Percentiles rank a stretch among this genome's conserved stretches.
These are phyloP conservation scores for Apteryx mantelli DNA, from an alignment of 2,113 vertebrate species.

Conservation along the genomic window DNA sequence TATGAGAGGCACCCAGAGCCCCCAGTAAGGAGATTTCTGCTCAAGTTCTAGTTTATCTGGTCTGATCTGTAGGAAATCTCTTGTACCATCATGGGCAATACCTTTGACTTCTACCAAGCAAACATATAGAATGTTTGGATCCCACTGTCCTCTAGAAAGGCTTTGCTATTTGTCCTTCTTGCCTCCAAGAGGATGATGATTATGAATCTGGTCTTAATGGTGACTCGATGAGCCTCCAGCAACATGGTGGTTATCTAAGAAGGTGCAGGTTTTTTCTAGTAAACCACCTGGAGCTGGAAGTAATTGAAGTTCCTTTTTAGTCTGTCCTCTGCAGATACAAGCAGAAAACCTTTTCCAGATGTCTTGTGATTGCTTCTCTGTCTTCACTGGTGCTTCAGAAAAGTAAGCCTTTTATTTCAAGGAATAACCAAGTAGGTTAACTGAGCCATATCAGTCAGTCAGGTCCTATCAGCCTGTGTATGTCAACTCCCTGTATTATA, in stretches of 20 bases:
- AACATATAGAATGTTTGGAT: background rate
- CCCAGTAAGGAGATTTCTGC: background rate
- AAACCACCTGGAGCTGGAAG: background rate
- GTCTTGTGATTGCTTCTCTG: background rate
- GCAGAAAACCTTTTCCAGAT: background rate
- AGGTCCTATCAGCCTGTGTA: background rate
- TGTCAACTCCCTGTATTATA: background rate
- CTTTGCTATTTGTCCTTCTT: background rate
- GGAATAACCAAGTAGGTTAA: background rate
- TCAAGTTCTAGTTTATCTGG: background rate
- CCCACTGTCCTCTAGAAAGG: background rate
- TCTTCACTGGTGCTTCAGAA: background rate
- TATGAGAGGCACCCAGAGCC: background rate
- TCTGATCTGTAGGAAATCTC: background rate
- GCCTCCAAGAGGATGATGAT: background rate
- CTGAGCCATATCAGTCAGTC: background rate
- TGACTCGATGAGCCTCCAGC: background rate
- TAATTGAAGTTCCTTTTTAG: background rate
- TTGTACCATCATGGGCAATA: background rate
- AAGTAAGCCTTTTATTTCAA: background rate
- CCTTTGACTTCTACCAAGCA: background rate
- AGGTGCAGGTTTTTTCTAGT: background rate
- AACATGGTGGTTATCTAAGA: background rate
- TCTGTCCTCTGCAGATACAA: background rate
- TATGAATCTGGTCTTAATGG: background rate